Evolutionary conservation across 2,888 invertebrate species (phyloP), one percentile per base, ranked within the genome.

Genomic region (Acanthococcus lagerstroemiae): DNA sequence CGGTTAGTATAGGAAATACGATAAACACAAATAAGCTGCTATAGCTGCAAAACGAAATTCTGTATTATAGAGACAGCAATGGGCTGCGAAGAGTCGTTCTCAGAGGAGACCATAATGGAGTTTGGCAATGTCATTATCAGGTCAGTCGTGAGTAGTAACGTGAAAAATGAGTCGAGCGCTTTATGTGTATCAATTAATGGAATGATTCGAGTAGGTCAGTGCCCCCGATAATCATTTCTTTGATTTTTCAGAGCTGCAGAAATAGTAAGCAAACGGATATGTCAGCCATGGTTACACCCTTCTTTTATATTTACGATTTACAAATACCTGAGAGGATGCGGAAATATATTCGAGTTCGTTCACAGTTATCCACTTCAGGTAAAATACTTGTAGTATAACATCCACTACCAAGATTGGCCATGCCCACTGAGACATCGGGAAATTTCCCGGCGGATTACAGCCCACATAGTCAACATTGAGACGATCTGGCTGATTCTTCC

Each of bases 1-100:
- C n/a, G 1, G n/a, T 37, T 37, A 15, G 37, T n/a, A n/a, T n/a
- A n/a, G n/a, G n/a, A n/a, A n/a, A n/a, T n/a, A n/a, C n/a, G n/a
- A n/a, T n/a, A n/a, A n/a, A n/a, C n/a, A n/a, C n/a, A n/a, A n/a
- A n/a, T n/a, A n/a, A n/a, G n/a, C n/a, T n/a, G n/a, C n/a, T n/a
- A n/a, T n/a, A n/a, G n/a, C n/a, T n/a, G n/a, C n/a, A n/a, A n/a
- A n/a, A n/a, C n/a, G n/a, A n/a, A n/a, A n/a, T n/a, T n/a, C n/a
- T n/a, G n/a, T n/a, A n/a, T 67, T 63, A n/a, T 58, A 71, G 71
- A 70, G 55, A 71, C 70, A 0, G 70, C 70, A 5, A 61, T 71
- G 65, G 71, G 71, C 21, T 68, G 67, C 26, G 68, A 70, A 26
- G 67, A 70, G 4, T 61, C 67, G 9, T 67, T 68, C 1, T 69